Base-by-base conservation (phyloP, 2,888 invertebrate genomes). In the Spisula solida region DNA sequence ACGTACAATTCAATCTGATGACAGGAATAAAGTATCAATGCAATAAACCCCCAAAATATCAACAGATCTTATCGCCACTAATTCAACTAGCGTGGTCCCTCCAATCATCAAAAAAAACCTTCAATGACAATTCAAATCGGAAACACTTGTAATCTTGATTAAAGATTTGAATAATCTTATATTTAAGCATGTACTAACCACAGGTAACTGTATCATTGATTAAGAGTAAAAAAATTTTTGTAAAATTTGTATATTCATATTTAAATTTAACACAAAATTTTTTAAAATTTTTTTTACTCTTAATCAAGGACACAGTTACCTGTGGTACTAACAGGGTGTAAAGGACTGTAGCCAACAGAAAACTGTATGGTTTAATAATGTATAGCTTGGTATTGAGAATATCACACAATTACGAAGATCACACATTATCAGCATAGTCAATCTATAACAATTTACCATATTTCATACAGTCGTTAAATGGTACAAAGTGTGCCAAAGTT, bases 81-180 rank as follows among this genome's bases (percentile, higher is more conserved):
- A 60, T 82, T 82, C 78, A 87, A 88, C 88, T 85, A 86, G 83
- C 86, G 81, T 78, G 51, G 81, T 80, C 87, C 87, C 83, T 85
- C 84, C 86, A 88, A 82, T 90, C 88, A 60, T 83, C 88, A 82
- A 55, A 81, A 78, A 83, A 90, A 75, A 75, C 0, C 2, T 88
- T 84, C 81, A 86, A 86, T 83, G 70, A 60, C 86, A 56, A 86
- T 88, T 84, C 47, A 88, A 70, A 83, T 81, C 25, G 56, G 56
- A 78, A 87, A 51, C 55, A 66, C 10, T 34, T 70, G 29, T 78
- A 78, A 90, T 90, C 90, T 81, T 82, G 85, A 89, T 87, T 78
- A 47, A 70, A 87, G 75, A n/a, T 34, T 51, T 81, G 56, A 82
- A 60, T 79, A 75, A 75, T 79, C 31, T 47, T 48, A 47, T 47